phyloP scores from a whole-genome alignment of 2,797 vertebrate species.

The Hirundo rustica region DNA sequence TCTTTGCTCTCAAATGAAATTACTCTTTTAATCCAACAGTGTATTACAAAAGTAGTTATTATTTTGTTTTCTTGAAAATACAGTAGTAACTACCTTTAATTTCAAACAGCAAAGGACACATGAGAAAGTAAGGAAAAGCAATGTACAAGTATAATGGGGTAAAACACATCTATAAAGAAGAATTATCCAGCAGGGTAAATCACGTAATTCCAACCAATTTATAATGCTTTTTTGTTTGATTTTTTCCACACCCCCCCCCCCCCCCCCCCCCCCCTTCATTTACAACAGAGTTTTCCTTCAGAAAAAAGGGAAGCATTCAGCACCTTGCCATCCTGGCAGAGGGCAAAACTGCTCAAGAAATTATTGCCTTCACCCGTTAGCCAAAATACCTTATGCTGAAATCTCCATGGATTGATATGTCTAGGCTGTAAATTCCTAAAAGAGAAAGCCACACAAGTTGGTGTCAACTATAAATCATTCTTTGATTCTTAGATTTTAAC shows the following conservation, averaged over 20 bases:
- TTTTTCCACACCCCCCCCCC: too few relatives aligned
- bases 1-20: not conserved
- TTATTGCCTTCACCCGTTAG: not conserved
- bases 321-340: not conserved
- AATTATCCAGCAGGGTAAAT: not conserved
- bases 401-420: not conserved
- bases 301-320: not conserved
- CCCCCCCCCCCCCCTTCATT: too few relatives aligned
- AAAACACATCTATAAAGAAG: not conserved
- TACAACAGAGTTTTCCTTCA: not conserved
- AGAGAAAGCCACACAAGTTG: not conserved
- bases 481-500: not conserved
- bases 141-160: not conserved
- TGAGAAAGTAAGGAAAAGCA: not conserved
- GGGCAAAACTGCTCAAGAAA: not conserved
- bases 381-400: not conserved
- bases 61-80: not conserved
- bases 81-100: not conserved
- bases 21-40: not conserved
- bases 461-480: not conserved
- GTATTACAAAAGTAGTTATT: not conserved
- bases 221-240: not conserved
- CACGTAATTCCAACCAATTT: accelerated
- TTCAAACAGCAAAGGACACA: not conserved
- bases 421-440: not conserved